Conservation (phyloP, 1,140 invertebrate species). For the Drosophila lacertosa region DNA sequence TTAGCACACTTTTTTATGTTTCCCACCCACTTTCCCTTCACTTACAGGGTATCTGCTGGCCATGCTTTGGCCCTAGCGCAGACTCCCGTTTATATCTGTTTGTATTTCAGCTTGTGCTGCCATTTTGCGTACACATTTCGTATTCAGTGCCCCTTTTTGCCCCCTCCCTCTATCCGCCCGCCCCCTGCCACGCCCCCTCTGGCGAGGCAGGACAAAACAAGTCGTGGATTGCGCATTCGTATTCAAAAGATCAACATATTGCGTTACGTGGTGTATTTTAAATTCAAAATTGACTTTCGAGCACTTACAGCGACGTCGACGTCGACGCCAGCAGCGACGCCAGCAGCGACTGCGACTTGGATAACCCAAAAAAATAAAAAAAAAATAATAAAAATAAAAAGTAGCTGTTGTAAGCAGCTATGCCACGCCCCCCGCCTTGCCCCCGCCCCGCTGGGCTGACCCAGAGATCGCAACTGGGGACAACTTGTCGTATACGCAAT, state of each 20-base stretch:
- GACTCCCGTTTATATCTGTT: slow-evolving; percentile 1
- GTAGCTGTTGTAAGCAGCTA: too few species aligned
- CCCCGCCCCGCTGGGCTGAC: too few species aligned
- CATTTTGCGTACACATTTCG: slow-evolving; percentile 61
- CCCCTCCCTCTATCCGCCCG: neutral
- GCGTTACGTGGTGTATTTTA: slow-evolving; percentile 82
- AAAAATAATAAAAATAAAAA: too few species aligned
- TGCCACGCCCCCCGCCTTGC: too few species aligned
- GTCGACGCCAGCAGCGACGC: neutral
- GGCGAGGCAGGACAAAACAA: slow-evolving; percentile 27
- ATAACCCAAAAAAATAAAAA: too few species aligned
- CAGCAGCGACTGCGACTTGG: slow-evolving; percentile 7
- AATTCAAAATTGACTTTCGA: slow-evolving; percentile 82
- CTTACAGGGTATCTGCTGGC: neutral
- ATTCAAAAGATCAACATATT: slow-evolving; percentile 83
- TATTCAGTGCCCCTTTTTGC: slow-evolving; percentile 7
- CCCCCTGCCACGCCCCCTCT: neutral
- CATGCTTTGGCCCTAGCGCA: neutral
- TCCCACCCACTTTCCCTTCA: too few species aligned
- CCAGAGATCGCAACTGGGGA: too few species aligned
- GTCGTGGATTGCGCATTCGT: slow-evolving; percentile 74
- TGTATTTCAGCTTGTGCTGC: slow-evolving; percentile 57
- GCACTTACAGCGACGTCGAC: slow-evolving; percentile 60
- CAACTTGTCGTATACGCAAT: slow-evolving; percentile 35
- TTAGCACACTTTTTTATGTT: too few species aligned